phyloP scores from a whole-genome alignment of 2,797 vertebrate genomes.

The Harpagifer antarcticus region DNA sequence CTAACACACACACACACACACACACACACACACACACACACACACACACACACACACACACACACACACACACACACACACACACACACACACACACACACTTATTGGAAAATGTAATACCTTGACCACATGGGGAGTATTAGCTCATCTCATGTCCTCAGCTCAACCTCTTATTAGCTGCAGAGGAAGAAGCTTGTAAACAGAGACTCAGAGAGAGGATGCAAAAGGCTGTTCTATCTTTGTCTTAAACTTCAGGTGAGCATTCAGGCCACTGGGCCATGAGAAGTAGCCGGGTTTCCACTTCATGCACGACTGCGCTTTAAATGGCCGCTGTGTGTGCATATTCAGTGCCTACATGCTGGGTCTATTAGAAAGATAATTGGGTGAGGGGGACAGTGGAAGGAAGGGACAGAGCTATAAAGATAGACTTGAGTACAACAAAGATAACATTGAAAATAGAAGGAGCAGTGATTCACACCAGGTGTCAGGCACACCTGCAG shows the following conservation, averaged over 20 bases:
- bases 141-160: slow-evolving; percentile 61
- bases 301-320: slow-evolving; percentile 33
- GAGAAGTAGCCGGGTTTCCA: slow-evolving; percentile 40
- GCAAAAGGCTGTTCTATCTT: slow-evolving; percentile 22
- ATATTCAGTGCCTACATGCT: slow-evolving; percentile 8
- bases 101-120: slow-evolving; percentile 45
- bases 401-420: background rate
- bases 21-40: slow-evolving; percentile 12
- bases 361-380: slow-evolving; percentile 1
- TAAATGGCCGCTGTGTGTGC: slow-evolving; percentile 20
- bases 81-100: slow-evolving; percentile 22
- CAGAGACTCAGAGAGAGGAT: slow-evolving; percentile 1
- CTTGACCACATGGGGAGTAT: slow-evolving; percentile 41
- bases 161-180: slow-evolving; percentile 36
- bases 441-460: background rate
- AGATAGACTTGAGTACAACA: background rate
- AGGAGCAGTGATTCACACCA: background rate
- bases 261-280: slow-evolving; percentile 27
- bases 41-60: too few species aligned
- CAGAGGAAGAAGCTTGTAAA: background rate
- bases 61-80: slow-evolving; percentile 22
- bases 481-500: slow-evolving; percentile 7
- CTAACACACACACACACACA: slow-evolving; percentile 13
- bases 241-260: slow-evolving; percentile 45
- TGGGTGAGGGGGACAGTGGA: too few species aligned